These are phyloP conservation scores for Mythimna vitellina DNA, from an alignment of 2,888 invertebrate species.

Conservation along the genomic window DNA sequence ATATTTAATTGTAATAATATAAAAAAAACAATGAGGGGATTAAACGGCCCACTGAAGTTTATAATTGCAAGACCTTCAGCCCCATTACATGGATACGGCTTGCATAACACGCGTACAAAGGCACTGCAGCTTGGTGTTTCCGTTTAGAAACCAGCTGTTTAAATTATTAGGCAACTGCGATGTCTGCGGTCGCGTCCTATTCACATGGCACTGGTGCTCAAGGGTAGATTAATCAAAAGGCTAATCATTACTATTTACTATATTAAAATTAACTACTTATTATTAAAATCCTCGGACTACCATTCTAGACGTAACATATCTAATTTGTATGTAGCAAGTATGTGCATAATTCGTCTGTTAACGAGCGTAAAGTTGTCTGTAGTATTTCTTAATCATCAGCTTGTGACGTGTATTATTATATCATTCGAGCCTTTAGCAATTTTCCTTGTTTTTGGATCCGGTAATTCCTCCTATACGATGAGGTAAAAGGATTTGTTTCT, in stretches of 20 bases:
- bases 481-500: slow-evolving; percentile 62
- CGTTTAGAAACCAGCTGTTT: slow-evolving; percentile 84
- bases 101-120: slow-evolving; percentile 79
- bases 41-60: slow-evolving; percentile 73
- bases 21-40: slow-evolving; percentile 50
- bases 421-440: slow-evolving; percentile 52
- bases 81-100: slow-evolving; percentile 81
- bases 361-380: slow-evolving; percentile 32
- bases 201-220: slow-evolving; percentile 65
- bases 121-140: slow-evolving; percentile 78
- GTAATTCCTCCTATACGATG: slow-evolving; percentile 61
- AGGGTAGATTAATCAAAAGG: slow-evolving; percentile 64
- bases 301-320: slow-evolving; percentile 21
- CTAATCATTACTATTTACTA: slow-evolving; percentile 63
- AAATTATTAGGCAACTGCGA: slow-evolving; percentile 77
- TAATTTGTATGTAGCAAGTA: slow-evolving; percentile 20
- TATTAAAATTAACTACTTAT: slow-evolving; percentile 41
- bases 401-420: slow-evolving; percentile 54
- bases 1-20: slow-evolving; percentile 10
- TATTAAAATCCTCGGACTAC: slow-evolving; percentile 24
- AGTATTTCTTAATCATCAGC: slow-evolving; percentile 50
- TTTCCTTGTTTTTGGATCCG: slow-evolving; percentile 62
- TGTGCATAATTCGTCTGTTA: slow-evolving; percentile 44
- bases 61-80: slow-evolving; percentile 80
- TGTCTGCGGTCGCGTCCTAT: slow-evolving; percentile 70